Evolutionary conservation across 37 sponge, comb jelly and placozoan genomes (phyloP), one percentile per base, ranked within the genome.

Genomic region (Halisarca cf. caerulea): DNA sequence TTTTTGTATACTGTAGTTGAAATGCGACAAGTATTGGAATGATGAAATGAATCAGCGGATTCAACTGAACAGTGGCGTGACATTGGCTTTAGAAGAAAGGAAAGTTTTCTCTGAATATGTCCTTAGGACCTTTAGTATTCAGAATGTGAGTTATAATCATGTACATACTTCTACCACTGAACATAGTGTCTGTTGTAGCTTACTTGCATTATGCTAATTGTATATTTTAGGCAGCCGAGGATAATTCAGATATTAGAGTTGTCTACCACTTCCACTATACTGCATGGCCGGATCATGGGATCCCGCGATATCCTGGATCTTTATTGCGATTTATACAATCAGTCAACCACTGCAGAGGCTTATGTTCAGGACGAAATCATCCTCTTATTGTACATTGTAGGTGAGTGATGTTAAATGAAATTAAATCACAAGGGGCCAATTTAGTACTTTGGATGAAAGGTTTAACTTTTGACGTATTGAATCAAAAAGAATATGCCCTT

Each of bases 371-470:
- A n/a, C 5, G 7, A 15, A 7, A n/a, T 28, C 9, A 62, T 62
- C 64, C 64, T 6, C 9, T 62, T 23, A 30, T 62, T 30, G 64
- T 62, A 62, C 64, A 62, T 62, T 62, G 64, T 62, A 62, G 64
- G 64, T 62, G 15, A 62, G 64, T 62, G 51, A 47, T 47, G 51
- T 47, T 47, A 47, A n/a, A n/a, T n/a, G n/a, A n/a, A n/a, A n/a
- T n/a, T n/a, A n/a, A n/a, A n/a, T n/a, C n/a, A n/a, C n/a, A n/a
- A n/a, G n/a, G n/a, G n/a, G n/a, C n/a, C n/a, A n/a, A n/a, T n/a
- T n/a, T n/a, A n/a, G n/a, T n/a, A n/a, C n/a, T n/a, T n/a, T n/a
- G n/a, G n/a, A n/a, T n/a, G n/a, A n/a, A n/a, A n/a, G n/a, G n/a
- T n/a, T n/a, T n/a, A n/a, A n/a, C n/a, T n/a, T n/a, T n/a, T n/a